Evolutionary conservation across 2,888 invertebrate genomes (phyloP).

Genomic region (Unio pictorum): DNA sequence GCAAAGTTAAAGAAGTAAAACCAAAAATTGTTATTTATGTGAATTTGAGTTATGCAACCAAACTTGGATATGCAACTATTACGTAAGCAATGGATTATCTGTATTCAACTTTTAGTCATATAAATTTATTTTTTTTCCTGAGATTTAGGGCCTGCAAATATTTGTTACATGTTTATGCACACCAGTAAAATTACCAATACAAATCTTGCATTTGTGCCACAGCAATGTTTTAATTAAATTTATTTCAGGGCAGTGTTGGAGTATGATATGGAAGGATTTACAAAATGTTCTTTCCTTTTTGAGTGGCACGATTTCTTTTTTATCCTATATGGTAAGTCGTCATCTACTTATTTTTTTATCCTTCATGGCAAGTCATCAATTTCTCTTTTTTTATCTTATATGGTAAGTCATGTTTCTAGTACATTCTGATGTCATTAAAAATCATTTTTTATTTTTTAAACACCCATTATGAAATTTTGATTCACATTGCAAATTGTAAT

Average conservation of each 20-base stretch:
- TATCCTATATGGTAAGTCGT: conserved; percentile 74
- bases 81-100: no score
- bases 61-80: no score
- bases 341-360: conserved; percentile 76
- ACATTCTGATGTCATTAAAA: no score
- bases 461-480: no score
- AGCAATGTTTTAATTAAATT: conserved; percentile 3
- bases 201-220: background rate
- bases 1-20: no score
- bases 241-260: conserved; percentile 72
- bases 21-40: no score
- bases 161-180: background rate
- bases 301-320: conserved; percentile 79
- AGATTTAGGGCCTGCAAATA: no score
- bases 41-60: no score
- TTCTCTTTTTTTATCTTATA: conserved; percentile 77
- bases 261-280: conserved; percentile 73
- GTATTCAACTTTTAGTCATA: no score
- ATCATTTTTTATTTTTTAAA: no score
- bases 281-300: conserved; percentile 76
- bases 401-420: conserved; percentile 41
- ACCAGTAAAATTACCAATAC: background rate
- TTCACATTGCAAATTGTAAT: no score
- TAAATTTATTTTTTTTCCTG: no score
- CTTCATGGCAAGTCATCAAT: conserved; percentile 73